Percentiles rank a stretch among this genome's conserved stretches.
These are phyloP conservation scores for Brienomyrus brachyistius DNA, from an alignment of 2,113 vertebrate genomes.

Conservation along the genomic window DNA sequence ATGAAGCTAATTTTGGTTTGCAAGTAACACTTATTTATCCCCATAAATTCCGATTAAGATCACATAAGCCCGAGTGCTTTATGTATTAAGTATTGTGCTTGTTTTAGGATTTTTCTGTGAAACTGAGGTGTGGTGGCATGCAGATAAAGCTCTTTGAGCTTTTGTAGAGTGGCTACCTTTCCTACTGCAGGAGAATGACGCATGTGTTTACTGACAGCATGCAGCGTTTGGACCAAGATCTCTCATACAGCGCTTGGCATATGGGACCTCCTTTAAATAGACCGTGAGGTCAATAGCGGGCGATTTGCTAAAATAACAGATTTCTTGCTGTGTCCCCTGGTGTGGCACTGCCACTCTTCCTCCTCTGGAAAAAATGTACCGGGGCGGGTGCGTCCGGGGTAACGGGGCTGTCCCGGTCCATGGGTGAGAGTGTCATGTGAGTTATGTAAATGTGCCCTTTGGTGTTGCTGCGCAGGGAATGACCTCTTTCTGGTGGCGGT, in stretches of 20 bases:
- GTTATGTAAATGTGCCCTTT: background rate
- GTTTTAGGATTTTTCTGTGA: background rate
- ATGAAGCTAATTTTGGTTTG: background rate
- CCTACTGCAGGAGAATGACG: background rate
- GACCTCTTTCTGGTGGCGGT: conserved; percentile 94
- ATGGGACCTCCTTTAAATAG: conserved; percentile 19
- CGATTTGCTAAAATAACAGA: background rate
- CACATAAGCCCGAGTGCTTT: background rate
- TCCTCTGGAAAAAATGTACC: background rate
- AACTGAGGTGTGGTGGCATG: background rate
- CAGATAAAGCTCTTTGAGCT: background rate
- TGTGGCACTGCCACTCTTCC: background rate
- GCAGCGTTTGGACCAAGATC: conserved; percentile 1
- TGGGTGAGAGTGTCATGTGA: background rate
- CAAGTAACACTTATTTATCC: background rate
- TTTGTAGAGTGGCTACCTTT: background rate
- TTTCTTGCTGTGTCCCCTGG: background rate
- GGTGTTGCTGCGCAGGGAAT: conserved; percentile 64
- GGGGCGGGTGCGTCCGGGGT: background rate
- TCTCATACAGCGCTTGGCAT: conserved; percentile 1
- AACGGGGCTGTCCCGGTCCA: background rate
- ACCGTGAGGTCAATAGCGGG: conserved; percentile 1
- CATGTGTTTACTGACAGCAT: conserved; percentile 7
- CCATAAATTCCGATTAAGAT: background rate
- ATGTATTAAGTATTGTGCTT: background rate